Evolutionary conservation across 2,113 vertebrate genomes (phyloP).

Genomic region (Tiliqua scincoides): DNA sequence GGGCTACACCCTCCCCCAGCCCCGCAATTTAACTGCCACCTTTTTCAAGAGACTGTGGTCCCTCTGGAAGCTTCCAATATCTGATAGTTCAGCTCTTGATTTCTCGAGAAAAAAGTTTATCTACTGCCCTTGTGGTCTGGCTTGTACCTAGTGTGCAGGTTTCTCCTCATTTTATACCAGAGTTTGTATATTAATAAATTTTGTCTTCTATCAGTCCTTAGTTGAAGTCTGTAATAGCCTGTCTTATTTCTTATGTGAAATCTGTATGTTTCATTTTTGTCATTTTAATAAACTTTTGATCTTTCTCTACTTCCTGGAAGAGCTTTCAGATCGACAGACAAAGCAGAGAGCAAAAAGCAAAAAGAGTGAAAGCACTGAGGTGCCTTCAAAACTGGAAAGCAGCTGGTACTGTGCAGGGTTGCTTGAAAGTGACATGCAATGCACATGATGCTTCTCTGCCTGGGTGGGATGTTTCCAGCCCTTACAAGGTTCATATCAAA

Average conservation of each 20-base stretch:
- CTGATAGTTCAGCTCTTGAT: conserved; percentile 14
- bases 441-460: no score
- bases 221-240: conserved; percentile 51
- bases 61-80: not conserved
- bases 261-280: conserved; percentile 61
- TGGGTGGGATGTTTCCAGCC: no score
- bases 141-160: conserved; percentile 66
- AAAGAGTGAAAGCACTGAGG: not conserved
- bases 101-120: not conserved
- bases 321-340: not conserved
- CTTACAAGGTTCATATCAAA: no score
- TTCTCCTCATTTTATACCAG: conserved; percentile 51
- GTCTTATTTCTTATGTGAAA: conserved; percentile 42
- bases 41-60: rapidly evolving
- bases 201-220: not conserved
- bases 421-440: no score
- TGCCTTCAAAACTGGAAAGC: not conserved
- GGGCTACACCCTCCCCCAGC: not conserved
- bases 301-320: not conserved
- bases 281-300: conserved; percentile 77
- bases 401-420: no score
- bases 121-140: conserved; percentile 57
- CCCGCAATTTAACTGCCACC: not conserved
- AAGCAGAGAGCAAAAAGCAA: no score
- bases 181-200: conserved; percentile 50